Evolutionary conservation across 2,797 vertebrate species (phyloP).

Genomic region (Trachops cirrhosus): DNA sequence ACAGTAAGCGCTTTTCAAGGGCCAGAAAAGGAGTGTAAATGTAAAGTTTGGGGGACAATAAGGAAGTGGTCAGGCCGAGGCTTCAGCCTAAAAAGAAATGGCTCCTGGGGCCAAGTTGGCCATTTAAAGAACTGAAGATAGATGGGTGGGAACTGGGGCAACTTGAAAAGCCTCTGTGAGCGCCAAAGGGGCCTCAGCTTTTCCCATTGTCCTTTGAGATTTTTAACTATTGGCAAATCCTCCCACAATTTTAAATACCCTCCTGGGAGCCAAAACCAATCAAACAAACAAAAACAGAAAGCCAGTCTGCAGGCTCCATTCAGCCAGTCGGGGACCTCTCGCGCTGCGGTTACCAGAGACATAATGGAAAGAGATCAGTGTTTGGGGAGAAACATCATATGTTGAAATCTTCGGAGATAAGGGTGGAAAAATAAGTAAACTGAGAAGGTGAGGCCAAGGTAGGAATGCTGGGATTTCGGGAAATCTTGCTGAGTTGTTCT

Average conservation of each 20-base stretch:
- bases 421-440: background rate
- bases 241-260: background rate
- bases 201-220: background rate
- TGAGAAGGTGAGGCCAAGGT: background rate
- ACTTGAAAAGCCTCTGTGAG: constrained; percentile 15
- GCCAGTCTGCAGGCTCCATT: background rate
- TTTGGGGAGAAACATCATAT: background rate
- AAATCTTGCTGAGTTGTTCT: background rate
- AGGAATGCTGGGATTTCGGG: background rate
- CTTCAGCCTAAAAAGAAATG: background rate
- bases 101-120: background rate
- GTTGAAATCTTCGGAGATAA: constrained; percentile 40
- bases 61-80: background rate
- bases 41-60: background rate
- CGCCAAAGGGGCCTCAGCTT: background rate
- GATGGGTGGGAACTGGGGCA: background rate
- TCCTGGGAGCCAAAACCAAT: background rate
- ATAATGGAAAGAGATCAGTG: background rate
- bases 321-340: background rate
- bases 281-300: background rate
- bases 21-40: background rate
- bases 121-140: constrained; percentile 37
- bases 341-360: background rate
- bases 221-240: background rate
- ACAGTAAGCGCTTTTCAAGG: background rate